Evolutionary conservation across 2,797 vertebrate genomes (phyloP).

Genomic region (Triplophysa bombifrons): DNA sequence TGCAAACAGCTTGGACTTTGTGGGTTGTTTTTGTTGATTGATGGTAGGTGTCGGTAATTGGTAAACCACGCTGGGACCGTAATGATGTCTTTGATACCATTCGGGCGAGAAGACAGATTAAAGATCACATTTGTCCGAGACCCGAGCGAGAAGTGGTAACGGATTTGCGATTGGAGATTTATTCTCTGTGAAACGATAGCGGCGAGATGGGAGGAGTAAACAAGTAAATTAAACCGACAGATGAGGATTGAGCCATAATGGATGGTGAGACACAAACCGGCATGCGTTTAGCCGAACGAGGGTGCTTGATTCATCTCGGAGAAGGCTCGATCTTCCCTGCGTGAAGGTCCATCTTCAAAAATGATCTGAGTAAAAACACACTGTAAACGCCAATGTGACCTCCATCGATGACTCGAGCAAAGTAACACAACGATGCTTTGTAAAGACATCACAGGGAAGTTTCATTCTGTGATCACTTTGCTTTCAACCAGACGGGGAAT

Average conservation of each 20-base stretch:
- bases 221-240: not conserved
- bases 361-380: not conserved
- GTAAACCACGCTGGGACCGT: not conserved
- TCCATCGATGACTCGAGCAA: not conserved
- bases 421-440: not conserved
- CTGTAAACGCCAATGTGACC: not conserved
- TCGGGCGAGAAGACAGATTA: not conserved
- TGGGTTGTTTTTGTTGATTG: not conserved
- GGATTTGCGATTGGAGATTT: not conserved
- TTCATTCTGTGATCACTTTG: slow-evolving; percentile 17
- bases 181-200: not conserved
- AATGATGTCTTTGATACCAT: not conserved
- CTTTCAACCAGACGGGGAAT: slow-evolving; percentile 18
- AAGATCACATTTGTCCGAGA: slow-evolving; percentile 13
- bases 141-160: not conserved
- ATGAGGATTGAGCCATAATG: not conserved
- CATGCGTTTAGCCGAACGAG: slow-evolving; percentile 21
- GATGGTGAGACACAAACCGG: not conserved
- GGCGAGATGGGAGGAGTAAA: slow-evolving; percentile 6
- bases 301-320: slow-evolving; percentile 4
- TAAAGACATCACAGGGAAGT: too few relatives aligned
- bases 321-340: slow-evolving; percentile 17
- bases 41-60: not conserved
- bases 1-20: slow-evolving; percentile 4
- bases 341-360: slow-evolving; percentile 16